Percentiles rank a stretch among this genome's conserved stretches.
Evolutionary conservation across 2,888 invertebrate genomes (phyloP).

Genomic region (Melikaiella ostensackeni): DNA sequence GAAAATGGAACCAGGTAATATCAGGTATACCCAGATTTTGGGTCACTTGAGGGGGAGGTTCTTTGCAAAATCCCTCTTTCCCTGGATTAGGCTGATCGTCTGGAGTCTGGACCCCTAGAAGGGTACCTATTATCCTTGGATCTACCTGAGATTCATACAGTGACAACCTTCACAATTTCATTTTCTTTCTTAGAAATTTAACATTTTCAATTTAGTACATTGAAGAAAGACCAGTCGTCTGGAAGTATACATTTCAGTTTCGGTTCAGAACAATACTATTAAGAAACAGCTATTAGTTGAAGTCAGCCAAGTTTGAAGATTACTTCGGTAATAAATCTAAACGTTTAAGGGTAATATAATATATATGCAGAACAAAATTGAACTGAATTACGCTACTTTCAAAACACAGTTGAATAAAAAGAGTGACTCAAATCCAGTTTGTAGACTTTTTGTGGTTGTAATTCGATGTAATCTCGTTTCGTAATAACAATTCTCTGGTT

Average conservation of each 20-base stretch:
- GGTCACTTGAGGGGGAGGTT: background rate
- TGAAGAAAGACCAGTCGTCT: no score
- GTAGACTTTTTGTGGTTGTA: background rate
- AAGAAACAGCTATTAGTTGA: no score
- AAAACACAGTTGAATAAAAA: background rate
- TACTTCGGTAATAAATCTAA: no score
- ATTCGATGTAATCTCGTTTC: slow-evolving; percentile 5
- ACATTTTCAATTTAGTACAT: background rate
- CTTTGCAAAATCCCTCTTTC: background rate
- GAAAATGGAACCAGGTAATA: background rate
- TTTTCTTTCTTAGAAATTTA: background rate
- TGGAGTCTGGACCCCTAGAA: background rate
- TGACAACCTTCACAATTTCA: background rate
- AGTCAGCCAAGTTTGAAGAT: no score
- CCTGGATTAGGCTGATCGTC: background rate
- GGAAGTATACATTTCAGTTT: no score
- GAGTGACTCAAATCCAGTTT: background rate
- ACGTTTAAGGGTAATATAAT: no score
- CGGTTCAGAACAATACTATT: no score
- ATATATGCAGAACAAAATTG: no score
- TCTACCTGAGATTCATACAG: background rate
- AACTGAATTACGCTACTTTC: background rate
- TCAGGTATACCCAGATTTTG: background rate
- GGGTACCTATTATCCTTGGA: background rate
- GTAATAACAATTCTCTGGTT: background rate